phyloP scores from a whole-genome alignment of 1,140 invertebrate genomes.

The Sarcophaga peregrina region DNA sequence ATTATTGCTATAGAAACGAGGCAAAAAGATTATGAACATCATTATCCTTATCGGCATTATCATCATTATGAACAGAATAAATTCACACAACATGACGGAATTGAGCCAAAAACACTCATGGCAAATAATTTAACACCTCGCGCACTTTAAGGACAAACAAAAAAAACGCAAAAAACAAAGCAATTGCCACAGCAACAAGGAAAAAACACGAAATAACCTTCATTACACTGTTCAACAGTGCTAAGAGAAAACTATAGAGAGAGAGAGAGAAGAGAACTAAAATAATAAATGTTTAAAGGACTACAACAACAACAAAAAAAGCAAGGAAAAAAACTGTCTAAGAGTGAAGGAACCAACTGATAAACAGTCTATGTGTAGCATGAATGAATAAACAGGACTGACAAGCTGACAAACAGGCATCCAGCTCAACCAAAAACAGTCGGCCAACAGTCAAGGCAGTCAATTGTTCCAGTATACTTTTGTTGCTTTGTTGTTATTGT shows the following conservation, averaged over 20 bases:
- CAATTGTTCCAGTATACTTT: not conserved
- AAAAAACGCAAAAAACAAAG: too few relatives aligned
- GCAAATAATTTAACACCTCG: slow-evolving; percentile 40
- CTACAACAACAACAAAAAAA: not conserved
- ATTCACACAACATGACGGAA: not conserved
- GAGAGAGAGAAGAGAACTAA: not conserved
- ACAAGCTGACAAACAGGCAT: not conserved
- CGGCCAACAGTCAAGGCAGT: slow-evolving; percentile 10
- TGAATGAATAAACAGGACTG: not conserved
- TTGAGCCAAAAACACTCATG: slow-evolving; percentile 32
- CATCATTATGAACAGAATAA: not conserved
- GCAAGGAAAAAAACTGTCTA: slow-evolving; percentile 1
- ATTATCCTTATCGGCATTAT: not conserved
- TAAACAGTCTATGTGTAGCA: not conserved
- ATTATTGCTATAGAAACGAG: too few relatives aligned
- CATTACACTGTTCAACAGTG: slow-evolving; percentile 25
- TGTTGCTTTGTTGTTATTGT: too few relatives aligned
- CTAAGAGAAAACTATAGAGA: not conserved
- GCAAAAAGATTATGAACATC: not conserved
- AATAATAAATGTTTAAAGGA: not conserved
- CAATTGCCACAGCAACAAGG: not conserved
- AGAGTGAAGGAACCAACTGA: not conserved
- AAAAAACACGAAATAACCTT: slow-evolving; percentile 36
- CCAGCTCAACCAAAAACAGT: not conserved
- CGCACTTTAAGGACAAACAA: too few relatives aligned